Evolutionary conservation across 2,888 invertebrate species (phyloP), one percentile per base, ranked within the genome.

Genomic region (Chirona hameri): DNA sequence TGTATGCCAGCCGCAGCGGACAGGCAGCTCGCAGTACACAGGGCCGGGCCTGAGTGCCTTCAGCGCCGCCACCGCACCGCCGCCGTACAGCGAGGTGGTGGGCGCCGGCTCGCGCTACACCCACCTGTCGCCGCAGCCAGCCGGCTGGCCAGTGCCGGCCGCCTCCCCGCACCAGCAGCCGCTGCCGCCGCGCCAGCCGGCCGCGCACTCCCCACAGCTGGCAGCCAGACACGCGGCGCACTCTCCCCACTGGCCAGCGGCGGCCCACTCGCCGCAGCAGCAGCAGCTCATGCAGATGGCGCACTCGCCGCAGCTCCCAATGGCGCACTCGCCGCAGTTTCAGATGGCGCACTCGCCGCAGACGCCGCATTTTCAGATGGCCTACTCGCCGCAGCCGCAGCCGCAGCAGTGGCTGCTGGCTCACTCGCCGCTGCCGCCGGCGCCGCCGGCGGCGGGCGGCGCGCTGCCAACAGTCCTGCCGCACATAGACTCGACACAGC

Each of bases 71-170:
- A 76, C 76, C 10, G 76, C 76, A 46, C 76, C 76, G 76, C 76
- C 76, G 76, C 76, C 76, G 9, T 76, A 76, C 76, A 76, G 76
- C n/a, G 76, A 76, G 76, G 76, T 76, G 46, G 76, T 76, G 76
- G 76, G 46, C 39, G 12, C 39, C 24, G 76, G 76, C 3, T 39
- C 31, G 4, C 72, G 31, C 72, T 72, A 72, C 72, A 12, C 12
- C 69, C 27, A 29, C 69, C 24, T 29, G 12, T 29, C 69, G 14
- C 31, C 72, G 15, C 31, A n/a, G n/a, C 39, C 81, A n/a, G 60
- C 65, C 46, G 81, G n/a, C 24, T 60, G 65, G 46, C 65, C 57
- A 24, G 55, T 48, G 81, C 57, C 81, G 1, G 39, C 52, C 29
- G 39, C 52, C 29, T 76, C 76, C 76, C 55, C 52, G n/a, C 72